Conservation (phyloP, 2,888 invertebrate species). For the Dichetophora obliterata region DNA sequence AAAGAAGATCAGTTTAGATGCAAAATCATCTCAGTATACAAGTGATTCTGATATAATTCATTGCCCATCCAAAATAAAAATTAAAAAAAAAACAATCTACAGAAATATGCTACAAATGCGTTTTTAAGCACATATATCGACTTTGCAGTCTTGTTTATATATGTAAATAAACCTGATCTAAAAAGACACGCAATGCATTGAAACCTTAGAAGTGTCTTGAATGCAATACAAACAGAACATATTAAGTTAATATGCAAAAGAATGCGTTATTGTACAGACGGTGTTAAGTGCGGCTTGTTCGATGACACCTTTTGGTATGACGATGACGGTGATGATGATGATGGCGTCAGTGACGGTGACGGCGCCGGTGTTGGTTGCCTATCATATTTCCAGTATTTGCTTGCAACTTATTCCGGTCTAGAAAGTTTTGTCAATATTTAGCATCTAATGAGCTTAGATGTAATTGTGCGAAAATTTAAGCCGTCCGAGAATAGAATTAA, state of each 20-base stretch:
- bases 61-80: not conserved
- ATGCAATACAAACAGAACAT: not conserved
- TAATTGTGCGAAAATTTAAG: conserved; percentile 29
- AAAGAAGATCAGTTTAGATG: conserved; percentile 8
- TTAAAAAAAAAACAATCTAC: not conserved
- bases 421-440: conserved; percentile 36
- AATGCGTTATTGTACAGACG: not conserved
- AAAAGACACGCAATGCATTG: not conserved
- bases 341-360: no score
- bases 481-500: not conserved
- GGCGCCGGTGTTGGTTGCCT: not conserved
- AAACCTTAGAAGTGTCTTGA: conserved; percentile 22
- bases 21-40: not conserved
- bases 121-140: not conserved
- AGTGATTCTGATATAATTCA: not conserved
- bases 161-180: not conserved
- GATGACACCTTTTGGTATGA: conserved; percentile 35
- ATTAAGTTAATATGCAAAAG: not conserved
- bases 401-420: conserved; percentile 43
- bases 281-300: conserved; percentile 41
- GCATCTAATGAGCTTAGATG: conserved; percentile 33
- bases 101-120: not conserved
- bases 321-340: not conserved
- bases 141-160: not conserved
- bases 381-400: not conserved